Conservation (phyloP, 2,113 vertebrate genomes). For the Struthidea cinerea region DNA sequence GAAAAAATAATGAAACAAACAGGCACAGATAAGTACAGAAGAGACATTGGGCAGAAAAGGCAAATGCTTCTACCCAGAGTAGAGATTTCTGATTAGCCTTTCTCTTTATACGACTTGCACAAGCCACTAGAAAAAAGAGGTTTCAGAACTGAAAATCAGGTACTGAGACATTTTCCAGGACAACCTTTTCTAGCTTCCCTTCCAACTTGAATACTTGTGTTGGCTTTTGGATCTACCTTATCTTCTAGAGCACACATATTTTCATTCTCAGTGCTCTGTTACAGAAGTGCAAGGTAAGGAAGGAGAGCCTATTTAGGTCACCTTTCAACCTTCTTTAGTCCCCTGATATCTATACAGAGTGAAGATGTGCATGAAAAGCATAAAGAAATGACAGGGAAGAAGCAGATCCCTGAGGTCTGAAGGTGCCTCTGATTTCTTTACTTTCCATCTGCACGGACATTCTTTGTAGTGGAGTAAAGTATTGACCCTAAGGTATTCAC, state of each 20-base stretch:
- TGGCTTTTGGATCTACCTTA: not conserved
- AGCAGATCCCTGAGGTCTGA: not conserved
- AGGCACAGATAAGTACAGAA: not conserved
- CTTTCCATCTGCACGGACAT: not conserved
- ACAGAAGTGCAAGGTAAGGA: not conserved
- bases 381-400: not conserved
- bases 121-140: not conserved
- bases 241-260: not conserved
- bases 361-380: not conserved
- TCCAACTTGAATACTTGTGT: not conserved
- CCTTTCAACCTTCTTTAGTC: not conserved
- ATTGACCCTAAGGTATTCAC: not conserved
- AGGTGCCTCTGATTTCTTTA: not conserved
- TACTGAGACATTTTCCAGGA: not conserved
- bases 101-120: not conserved
- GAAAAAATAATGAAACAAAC: not conserved
- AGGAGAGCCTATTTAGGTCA: not conserved
- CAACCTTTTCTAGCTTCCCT: not conserved
- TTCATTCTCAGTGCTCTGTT: not conserved
- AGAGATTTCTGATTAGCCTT: not conserved
- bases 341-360: not conserved
- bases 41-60: not conserved
- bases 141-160: not conserved
- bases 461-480: not conserved
- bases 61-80: not conserved